Conservation (phyloP, 2,888 invertebrate species). For the Spisula subtruncata region DNA sequence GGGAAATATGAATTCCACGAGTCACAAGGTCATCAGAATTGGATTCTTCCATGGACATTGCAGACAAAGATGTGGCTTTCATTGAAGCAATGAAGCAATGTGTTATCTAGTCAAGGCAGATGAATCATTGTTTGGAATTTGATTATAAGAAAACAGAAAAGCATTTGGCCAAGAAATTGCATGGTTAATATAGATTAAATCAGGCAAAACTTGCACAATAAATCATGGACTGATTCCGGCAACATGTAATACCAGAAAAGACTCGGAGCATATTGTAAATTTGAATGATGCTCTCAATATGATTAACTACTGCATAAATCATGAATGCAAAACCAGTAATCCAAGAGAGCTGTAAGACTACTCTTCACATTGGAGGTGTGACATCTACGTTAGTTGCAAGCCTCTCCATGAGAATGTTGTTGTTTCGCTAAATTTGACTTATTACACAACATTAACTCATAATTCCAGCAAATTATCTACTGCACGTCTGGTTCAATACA, state of each 20-base stretch:
- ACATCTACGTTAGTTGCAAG: background rate
- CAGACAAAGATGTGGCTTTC: no score
- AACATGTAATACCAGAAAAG: background rate
- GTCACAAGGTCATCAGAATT: no score
- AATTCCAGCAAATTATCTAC: background rate
- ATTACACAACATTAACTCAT: conserved; percentile 1
- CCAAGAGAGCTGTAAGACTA: background rate
- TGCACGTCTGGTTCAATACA: background rate
- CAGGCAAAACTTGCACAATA: no score
- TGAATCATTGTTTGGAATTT: no score
- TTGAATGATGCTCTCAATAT: background rate
- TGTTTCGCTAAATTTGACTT: conserved; percentile 7
- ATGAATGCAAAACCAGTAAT: background rate
- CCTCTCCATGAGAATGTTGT: background rate
- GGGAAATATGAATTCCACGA: background rate
- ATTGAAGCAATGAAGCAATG: no score
- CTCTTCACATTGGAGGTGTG: conserved; percentile 7
- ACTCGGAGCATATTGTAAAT: background rate
- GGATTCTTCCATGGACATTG: no score
- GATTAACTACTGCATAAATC: conserved; percentile 4
- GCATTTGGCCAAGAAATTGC: no score
- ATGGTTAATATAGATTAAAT: no score
- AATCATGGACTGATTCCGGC: no score
- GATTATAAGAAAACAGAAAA: background rate
- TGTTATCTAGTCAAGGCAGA: no score